Base-by-base conservation (phyloP, 2,888 invertebrate genomes). In the Lasioglossum pauxillum region DNA sequence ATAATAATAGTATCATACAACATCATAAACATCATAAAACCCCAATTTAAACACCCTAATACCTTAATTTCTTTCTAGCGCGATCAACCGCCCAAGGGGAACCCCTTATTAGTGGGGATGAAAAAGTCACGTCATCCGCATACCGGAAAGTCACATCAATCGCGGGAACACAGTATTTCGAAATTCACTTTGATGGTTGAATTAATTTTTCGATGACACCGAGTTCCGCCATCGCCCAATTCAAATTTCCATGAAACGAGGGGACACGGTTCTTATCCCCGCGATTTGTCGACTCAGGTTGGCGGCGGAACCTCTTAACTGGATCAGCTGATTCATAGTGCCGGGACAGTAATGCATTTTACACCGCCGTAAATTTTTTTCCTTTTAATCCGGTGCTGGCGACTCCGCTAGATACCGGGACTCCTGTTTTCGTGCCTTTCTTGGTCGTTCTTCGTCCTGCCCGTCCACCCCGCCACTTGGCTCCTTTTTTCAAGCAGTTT, bases 261-360 rank as follows among this genome's bases (percentile, higher is more conserved):
- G 31, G 31, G 60, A 64, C 31, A 31, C 27, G 31, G 27, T 64
- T 64, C 31, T 64, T 31, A 16, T 64, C 31, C n/a, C 2, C 23
- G 0, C 53, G 53, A 53, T 53, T 53, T 53, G 53, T 53, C 53
- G 53, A n/a, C 23, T 53, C 53, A 8, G 53, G 53, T 53, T 53
- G 53, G n/a, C 2, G 53, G n/a, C 23, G 53, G 60, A 31, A 16
- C 31, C 67, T 35, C 67, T 84, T 81, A 79, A 82, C 79, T 46
- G 85, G 82, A 85, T 86, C 85, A 85, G 85, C 84, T 82, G 85
- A 79, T 86, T 74, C 77, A 16, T 23, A 38, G 71, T 69, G 74
- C n/a, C 74, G 44, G 60, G 31, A 38, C 31, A 46, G 78, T 78
- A 81, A 69, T 82, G 60, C 53, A 64, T 75, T 79, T 82, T 23